These are phyloP conservation scores for Pteropus rufus DNA, from an alignment of 2,797 vertebrate genomes.

Conservation along the genomic window DNA sequence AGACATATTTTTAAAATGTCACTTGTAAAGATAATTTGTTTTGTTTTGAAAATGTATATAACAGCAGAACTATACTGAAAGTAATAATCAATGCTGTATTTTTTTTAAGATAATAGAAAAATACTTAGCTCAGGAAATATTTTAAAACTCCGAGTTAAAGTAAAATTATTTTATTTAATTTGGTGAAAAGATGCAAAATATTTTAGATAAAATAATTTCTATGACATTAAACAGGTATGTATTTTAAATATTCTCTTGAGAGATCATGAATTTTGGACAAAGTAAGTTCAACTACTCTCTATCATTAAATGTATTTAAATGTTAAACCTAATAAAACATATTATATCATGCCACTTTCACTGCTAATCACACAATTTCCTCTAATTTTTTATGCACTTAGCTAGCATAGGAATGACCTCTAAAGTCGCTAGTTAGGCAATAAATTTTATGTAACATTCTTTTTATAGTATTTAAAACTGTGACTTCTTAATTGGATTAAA, in stretches of 20 bases:
- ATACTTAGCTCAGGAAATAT: neutral
- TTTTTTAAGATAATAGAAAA: conserved; percentile 35
- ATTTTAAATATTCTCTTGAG: conserved; percentile 72
- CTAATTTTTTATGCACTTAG: conserved; percentile 80
- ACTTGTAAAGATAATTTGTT: conserved; percentile 69
- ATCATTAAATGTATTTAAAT: conserved; percentile 71
- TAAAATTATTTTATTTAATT: conserved; percentile 67
- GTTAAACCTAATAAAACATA: conserved; percentile 74
- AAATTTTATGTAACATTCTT: conserved; percentile 79
- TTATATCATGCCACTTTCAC: conserved; percentile 72
- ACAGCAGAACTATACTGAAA: conserved; percentile 65
- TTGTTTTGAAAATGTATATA: conserved; percentile 73
- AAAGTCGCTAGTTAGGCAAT: conserved; percentile 78
- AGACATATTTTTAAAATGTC: conserved; percentile 67
- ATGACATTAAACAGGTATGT: conserved; percentile 58
- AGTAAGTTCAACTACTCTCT: conserved; percentile 77
- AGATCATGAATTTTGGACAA: conserved; percentile 66
- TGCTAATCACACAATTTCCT: conserved; percentile 79
- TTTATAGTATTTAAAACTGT: conserved; percentile 73
- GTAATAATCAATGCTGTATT: conserved; percentile 32
- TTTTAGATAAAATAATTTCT: conserved; percentile 72
- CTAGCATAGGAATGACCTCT: conserved; percentile 78
- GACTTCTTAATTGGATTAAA: conserved; percentile 66
- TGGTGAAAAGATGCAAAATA: conserved; percentile 61
- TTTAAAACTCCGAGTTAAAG: conserved; percentile 63